A percentile compares a stretch with the other conserved stretches of the same genome.
Conservation (phyloP, 2,797 vertebrate species). For the Rhinophrynus dorsalis region DNA sequence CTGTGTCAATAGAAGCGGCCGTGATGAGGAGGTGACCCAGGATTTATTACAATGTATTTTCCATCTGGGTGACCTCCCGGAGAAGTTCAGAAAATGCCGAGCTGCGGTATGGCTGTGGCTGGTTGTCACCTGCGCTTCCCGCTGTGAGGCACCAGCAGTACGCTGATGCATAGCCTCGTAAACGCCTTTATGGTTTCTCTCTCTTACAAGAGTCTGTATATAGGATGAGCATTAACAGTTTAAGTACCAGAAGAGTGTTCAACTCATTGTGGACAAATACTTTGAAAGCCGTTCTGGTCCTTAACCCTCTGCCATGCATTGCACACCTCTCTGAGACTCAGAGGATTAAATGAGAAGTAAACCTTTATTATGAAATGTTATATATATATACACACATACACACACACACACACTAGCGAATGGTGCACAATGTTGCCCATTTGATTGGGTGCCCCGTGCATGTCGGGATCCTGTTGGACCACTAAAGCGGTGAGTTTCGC, state of each 20-base stretch:
- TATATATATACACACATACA: no score
- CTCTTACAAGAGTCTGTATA: slow-evolving; percentile 8
- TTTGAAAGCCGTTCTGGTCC: background rate
- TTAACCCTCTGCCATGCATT: no score
- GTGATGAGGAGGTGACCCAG: slow-evolving; percentile 13
- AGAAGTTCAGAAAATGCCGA: slow-evolving; percentile 41
- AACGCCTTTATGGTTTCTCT: slow-evolving; percentile 11
- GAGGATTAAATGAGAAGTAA: no score
- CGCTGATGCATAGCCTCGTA: slow-evolving; percentile 29
- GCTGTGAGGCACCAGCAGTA: slow-evolving; percentile 30
- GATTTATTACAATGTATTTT: slow-evolving; percentile 44
- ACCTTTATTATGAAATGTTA: no score
- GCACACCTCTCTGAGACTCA: no score
- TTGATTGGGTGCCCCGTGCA: no score
- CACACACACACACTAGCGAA: no score
- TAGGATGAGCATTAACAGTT: background rate
- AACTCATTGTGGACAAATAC: no score
- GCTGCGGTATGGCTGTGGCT: slow-evolving; percentile 19
- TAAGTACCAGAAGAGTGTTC: no score
- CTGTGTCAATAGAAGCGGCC: slow-evolving; percentile 39
- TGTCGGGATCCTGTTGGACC: no score
- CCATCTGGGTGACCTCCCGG: slow-evolving; percentile 29
- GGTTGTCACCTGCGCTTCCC: slow-evolving; percentile 35
- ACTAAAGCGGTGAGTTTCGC: no score
- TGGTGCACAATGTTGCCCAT: no score